A percentile compares a stretch with the other conserved stretches of the same genome.
phyloP scores from a whole-genome alignment of 2,113 vertebrate genomes.

The Prunella fulvescens region DNA sequence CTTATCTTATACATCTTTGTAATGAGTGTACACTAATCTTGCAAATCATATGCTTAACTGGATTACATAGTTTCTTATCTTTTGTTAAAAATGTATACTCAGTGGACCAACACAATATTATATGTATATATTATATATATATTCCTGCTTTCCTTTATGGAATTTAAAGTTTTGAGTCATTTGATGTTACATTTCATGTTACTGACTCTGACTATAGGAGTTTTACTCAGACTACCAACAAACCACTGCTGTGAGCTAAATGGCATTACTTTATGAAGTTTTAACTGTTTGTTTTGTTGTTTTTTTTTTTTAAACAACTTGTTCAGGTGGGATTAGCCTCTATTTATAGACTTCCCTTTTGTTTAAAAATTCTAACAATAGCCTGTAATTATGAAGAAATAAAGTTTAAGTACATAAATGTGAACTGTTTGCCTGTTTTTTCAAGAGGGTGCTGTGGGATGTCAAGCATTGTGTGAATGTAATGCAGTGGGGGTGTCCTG shows the following conservation, averaged over 20 bases:
- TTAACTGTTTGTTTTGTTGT: slow-evolving; percentile 69
- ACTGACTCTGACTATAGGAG: slow-evolving; percentile 66
- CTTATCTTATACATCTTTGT: slow-evolving; percentile 71
- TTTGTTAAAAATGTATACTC: slow-evolving; percentile 75
- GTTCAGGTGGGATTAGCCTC: slow-evolving; percentile 65
- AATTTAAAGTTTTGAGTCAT: slow-evolving; percentile 66
- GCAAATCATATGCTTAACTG: slow-evolving; percentile 73
- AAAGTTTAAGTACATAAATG: slow-evolving; percentile 73
- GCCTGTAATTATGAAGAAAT: slow-evolving; percentile 86
- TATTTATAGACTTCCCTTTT: slow-evolving; percentile 76
- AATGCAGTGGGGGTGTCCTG: not conserved
- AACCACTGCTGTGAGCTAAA: slow-evolving; percentile 74
- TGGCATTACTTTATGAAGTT: slow-evolving; percentile 73
- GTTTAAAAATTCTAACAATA: slow-evolving; percentile 84
- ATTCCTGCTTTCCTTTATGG: slow-evolving; percentile 66
- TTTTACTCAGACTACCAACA: slow-evolving; percentile 67
- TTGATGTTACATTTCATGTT: slow-evolving; percentile 70
- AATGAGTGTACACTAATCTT: slow-evolving; percentile 74
- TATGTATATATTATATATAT: slow-evolving; percentile 79
- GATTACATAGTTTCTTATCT: slow-evolving; percentile 72
- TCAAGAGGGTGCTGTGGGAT: not conserved
- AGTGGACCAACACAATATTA: slow-evolving; percentile 78
- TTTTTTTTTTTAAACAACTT: not conserved
- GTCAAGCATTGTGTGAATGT: not conserved
- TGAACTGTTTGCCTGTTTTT: not conserved